phyloP scores from a whole-genome alignment of 2,888 invertebrate species.

The Cephus rjabovi region DNA sequence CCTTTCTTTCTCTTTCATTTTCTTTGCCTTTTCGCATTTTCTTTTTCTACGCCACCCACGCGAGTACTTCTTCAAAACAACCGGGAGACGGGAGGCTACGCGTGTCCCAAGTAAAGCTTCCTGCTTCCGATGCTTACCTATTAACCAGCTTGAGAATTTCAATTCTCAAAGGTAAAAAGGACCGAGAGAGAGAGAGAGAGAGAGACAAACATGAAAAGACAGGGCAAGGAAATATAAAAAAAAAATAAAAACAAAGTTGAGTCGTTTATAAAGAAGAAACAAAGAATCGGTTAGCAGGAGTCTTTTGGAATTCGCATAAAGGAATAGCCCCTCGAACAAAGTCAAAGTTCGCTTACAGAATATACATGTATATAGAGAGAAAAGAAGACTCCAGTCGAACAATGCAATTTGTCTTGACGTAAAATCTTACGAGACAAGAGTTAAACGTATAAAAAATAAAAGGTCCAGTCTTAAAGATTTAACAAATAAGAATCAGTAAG shows the following conservation, averaged over 20 bases:
- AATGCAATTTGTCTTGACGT: neutral
- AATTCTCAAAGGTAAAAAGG: neutral
- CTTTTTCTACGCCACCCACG: neutral
- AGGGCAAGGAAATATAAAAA: neutral
- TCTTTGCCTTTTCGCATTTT: neutral
- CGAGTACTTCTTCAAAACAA: neutral
- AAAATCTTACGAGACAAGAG: neutral
- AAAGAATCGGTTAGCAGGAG: neutral
- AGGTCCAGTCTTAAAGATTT: neutral
- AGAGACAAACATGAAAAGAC: neutral
- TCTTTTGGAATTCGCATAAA: neutral
- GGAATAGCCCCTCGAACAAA: neutral
- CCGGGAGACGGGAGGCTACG: neutral
- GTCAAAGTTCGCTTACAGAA: neutral
- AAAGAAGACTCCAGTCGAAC: neutral
- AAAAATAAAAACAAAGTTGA: neutral
- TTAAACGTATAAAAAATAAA: neutral
- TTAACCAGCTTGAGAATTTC: neutral
- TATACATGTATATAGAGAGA: neutral
- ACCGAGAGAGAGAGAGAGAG: neutral
- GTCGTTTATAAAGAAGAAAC: neutral
- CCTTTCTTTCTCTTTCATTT: conserved; percentile 1
- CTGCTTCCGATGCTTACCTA: neutral
- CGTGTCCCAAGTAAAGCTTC: neutral
- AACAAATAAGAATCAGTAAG: neutral